These are phyloP conservation scores for Patiria pectinifera DNA, from an alignment of 53 echinoderm and acorn worm genomes.

Conservation along the genomic window DNA sequence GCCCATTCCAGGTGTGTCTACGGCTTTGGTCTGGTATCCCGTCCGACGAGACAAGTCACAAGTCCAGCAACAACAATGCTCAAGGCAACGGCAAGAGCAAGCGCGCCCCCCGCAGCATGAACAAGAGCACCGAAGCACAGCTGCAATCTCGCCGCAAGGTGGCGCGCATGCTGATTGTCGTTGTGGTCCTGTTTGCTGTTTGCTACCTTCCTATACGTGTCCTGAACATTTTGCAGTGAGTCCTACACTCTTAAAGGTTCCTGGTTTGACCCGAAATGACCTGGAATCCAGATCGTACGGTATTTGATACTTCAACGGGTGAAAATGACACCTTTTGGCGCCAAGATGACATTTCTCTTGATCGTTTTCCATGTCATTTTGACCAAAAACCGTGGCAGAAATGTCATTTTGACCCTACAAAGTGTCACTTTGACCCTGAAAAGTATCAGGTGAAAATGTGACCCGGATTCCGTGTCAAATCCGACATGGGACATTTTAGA, in stretches of 20 bases:
- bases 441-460: no score
- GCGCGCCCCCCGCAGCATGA: slow-evolving; percentile 37
- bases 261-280: no score
- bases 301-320: no score
- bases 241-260: background rate
- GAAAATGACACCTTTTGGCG: no score
- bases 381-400: no score
- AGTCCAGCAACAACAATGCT: slow-evolving; percentile 34
- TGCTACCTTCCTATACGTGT: slow-evolving; percentile 88
- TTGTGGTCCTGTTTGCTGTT: slow-evolving; percentile 87
- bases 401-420: no score
- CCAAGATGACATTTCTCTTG: no score
- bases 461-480: no score
- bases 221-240: slow-evolving; percentile 71
- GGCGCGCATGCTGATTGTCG: slow-evolving; percentile 95
- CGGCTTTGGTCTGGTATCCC: slow-evolving; percentile 92
- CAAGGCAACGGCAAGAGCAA: slow-evolving; percentile 1
- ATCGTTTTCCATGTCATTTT: no score
- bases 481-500: no score
- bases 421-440: no score
- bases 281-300: no score
- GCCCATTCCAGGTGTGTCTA: slow-evolving; percentile 67
- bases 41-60: slow-evolving; percentile 68
- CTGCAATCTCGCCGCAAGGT: slow-evolving; percentile 90
- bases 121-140: slow-evolving; percentile 85